Base-by-base conservation (phyloP, 2,113 vertebrate genomes). In the Chitala chitala region DNA sequence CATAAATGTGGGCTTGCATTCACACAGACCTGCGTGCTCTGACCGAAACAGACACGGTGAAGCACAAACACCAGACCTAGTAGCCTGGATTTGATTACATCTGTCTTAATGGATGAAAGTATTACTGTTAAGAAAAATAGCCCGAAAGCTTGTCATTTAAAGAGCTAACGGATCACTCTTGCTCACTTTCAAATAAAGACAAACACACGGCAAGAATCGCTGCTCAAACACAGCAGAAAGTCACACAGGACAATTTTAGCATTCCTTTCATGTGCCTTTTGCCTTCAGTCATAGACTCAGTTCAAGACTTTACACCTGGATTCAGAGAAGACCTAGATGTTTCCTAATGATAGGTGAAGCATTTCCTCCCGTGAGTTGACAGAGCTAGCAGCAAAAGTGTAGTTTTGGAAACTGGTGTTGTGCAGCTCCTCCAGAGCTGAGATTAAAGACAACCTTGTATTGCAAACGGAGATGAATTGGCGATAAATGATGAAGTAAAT, bases 241-340 rank as follows among this genome's bases (percentile, higher is more conserved):
- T 17, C 24, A 61, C 12, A 38, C 36, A 24, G 54, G 38, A 31
- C 12, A 17, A 22, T 64, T 22, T 63, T 15, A 64, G 58, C 44
- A 36, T n/a, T n/a, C n/a, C 26, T 22, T 73, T 26, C 44, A 73
- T n/a, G 38, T 26, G 40, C 22, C 40, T 7, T 31, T 10, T 2
- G 64, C 42, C 26, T 17, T 68, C 42, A 29, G 24, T n/a, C 64
- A 68, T 46, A 46, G 64, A 66, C 40, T 68, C 64, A 26, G 42
- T 36, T 29, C 33, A 46, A 51, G 44, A 63, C 44, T 73, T 48
- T 33, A 72, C 38, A 40, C 53, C 46, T 59, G 17, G 44, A 63
- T 72, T 40, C 33, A 56, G 33, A 6, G 53, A 55, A 53, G 17
- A 56, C n/a, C 55, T 36, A 36, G 69, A 56, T 42, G 29, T 33